phyloP scores from a whole-genome alignment of 2,113 vertebrate species.

The Ammodytes marinus region DNA sequence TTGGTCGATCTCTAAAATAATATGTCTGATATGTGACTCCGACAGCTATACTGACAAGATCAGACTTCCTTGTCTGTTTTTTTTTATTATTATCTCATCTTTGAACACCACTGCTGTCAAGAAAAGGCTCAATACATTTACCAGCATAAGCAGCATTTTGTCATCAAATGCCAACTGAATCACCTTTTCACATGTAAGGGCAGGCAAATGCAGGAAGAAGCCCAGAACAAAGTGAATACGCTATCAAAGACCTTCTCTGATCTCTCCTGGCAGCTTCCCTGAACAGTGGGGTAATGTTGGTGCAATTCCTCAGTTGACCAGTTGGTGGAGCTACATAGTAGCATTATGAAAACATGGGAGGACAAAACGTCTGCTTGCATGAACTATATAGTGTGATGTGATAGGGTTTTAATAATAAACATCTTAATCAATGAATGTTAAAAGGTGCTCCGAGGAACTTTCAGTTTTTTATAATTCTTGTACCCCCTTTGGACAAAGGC shows the following conservation, averaged over 20 bases:
- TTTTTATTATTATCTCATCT: background rate
- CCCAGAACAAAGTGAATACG: background rate
- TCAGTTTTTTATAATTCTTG: too few relatives aligned
- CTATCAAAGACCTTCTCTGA: slow-evolving; percentile 1
- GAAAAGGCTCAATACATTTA: background rate
- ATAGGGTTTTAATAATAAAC: background rate
- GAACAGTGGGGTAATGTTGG: background rate
- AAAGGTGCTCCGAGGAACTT: too few relatives aligned
- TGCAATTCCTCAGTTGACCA: slow-evolving; percentile 46
- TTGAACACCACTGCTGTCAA: background rate
- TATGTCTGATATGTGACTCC: background rate
- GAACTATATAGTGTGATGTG: background rate
- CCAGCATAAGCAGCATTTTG: background rate
- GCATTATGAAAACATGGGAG: background rate
- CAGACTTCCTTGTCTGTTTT: background rate
- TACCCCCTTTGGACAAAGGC: too few relatives aligned
- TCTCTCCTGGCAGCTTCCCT: background rate
- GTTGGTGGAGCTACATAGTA: slow-evolving; percentile 49
- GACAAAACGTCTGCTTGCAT: slow-evolving; percentile 8
- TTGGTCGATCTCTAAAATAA: background rate
- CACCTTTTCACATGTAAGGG: background rate
- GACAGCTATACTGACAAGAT: background rate
- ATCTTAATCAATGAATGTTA: background rate
- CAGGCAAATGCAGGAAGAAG: background rate
- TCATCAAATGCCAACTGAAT: background rate